Evolutionary conservation across 2,113 vertebrate genomes (phyloP).

Genomic region (Ammodytes marinus): DNA sequence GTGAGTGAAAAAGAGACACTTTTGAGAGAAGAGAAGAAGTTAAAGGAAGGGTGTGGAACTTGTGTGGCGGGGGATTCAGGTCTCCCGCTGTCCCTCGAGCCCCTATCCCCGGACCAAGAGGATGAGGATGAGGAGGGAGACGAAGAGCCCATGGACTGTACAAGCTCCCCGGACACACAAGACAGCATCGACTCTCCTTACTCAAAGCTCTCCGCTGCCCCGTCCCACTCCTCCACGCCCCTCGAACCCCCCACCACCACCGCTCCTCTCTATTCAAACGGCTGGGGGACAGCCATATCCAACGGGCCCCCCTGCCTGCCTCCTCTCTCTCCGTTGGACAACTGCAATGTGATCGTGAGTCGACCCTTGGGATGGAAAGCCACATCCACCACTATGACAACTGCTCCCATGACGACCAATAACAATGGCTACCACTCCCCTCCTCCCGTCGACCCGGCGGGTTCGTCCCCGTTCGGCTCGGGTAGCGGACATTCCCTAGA

Average conservation of each 20-base stretch:
- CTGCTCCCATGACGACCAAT: conserved; percentile 43
- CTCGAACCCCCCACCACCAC: conserved; percentile 76
- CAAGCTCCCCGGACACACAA: conserved; percentile 82
- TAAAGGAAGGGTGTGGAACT: not conserved
- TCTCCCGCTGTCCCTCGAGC: conserved; percentile 73
- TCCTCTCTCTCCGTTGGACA: conserved; percentile 79
- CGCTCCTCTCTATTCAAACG: conserved; percentile 61
- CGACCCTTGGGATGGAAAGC: conserved; percentile 85
- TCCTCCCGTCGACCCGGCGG: conserved; percentile 53
- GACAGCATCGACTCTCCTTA: conserved; percentile 58
- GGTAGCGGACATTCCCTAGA: conserved; percentile 82
- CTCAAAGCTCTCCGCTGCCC: conserved; percentile 49
- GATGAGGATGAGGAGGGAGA: conserved; percentile 59
- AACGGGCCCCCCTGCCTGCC: conserved; percentile 82
- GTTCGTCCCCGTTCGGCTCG: conserved; percentile 67
- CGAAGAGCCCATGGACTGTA: conserved; percentile 88
- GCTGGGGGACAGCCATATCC: conserved; percentile 83
- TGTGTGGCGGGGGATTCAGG: conserved; percentile 63
- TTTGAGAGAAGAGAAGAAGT: conserved; percentile 19
- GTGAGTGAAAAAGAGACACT: conserved; percentile 22
- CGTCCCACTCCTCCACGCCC: conserved; percentile 54
- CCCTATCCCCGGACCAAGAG: conserved; percentile 68
- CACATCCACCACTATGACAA: conserved; percentile 5
- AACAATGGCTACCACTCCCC: conserved; percentile 77
- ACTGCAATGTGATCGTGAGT: conserved; percentile 88